Evolutionary conservation across 2,888 invertebrate species (phyloP), one percentile per base, ranked within the genome.

Genomic region (Nysson spinosus): DNA sequence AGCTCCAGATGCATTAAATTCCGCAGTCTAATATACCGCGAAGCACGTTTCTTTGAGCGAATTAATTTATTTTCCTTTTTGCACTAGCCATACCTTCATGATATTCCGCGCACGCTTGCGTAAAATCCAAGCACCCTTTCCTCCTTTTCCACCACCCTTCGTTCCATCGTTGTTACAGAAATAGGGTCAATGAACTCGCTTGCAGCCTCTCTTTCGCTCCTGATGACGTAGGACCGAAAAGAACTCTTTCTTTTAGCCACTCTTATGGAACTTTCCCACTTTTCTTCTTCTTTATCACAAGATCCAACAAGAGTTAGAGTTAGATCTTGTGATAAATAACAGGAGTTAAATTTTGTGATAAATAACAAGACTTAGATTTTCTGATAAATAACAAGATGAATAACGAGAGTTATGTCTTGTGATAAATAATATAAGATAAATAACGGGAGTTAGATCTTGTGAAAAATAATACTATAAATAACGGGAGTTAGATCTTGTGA

Each of bases 21-120:
- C 49, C 32, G 5, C 49, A 58, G 55, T 60, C 55, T 58, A 67
- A 68, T 68, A 69, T 68, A 67, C 67, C 61, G 58, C 26, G 62
- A 37, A 54, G 63, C 69, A 63, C 68, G 68, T 68, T 68, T 68
- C 69, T 69, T 69, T 68, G 63, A 63, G 51, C 58, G 30, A 60
- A 60, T 58, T 69, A 68, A 69, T 69, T 69, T 68, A 63, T 63
- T 63, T 68, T 68, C 56, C 63, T 63, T 63, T 63, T 68, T 63
- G 58, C 50, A 30, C 55, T 43, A 14, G 19, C 35, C 57, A 40
- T 51, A 44, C 30, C 17, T 12, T 16, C 49, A 12, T 54, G 62
- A 54, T 68, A 69, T 69, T 69, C 69, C 58, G 58, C 40, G 63
- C 63, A 63, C 68, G 69, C 58, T 35, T 47, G 50, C 5, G 34